These are phyloP conservation scores for Octodon degus DNA, from an alignment of 2,113 vertebrate genomes.

Conservation along the genomic window DNA sequence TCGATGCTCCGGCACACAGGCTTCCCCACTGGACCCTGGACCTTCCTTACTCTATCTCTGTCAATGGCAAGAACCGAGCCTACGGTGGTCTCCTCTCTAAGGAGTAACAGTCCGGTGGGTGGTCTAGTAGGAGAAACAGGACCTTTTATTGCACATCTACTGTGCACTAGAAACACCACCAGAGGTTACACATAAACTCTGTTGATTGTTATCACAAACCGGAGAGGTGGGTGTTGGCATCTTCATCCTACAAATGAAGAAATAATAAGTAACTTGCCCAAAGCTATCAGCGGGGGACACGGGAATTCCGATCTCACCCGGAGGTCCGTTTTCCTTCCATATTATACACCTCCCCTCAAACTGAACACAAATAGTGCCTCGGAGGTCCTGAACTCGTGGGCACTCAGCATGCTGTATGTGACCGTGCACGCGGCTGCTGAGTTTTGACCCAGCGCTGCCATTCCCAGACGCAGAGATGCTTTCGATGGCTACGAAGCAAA, in stretches of 20 bases:
- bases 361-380: conserved; percentile 22
- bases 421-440: neutral
- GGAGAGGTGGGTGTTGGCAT: neutral
- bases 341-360: neutral
- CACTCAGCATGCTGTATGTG: neutral
- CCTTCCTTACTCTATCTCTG: neutral
- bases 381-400: neutral
- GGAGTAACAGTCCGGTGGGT: neutral
- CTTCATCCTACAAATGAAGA: neutral
- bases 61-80: neutral
- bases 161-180: neutral
- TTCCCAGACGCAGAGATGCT: neutral
- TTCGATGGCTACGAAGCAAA: neutral
- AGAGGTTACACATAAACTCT: neutral
- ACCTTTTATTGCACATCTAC: neutral
- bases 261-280: neutral
- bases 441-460: neutral
- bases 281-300: neutral
- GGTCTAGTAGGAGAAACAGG: neutral
- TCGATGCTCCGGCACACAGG: neutral
- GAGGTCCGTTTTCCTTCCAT: neutral
- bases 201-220: neutral
- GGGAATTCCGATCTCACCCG: neutral
- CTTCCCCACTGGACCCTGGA: neutral
- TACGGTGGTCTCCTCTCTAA: neutral